A percentile compares a stretch with the other conserved stretches of the same genome.
Conservation (phyloP, 2,113 vertebrate species). For the Zosterops pallidus region DNA sequence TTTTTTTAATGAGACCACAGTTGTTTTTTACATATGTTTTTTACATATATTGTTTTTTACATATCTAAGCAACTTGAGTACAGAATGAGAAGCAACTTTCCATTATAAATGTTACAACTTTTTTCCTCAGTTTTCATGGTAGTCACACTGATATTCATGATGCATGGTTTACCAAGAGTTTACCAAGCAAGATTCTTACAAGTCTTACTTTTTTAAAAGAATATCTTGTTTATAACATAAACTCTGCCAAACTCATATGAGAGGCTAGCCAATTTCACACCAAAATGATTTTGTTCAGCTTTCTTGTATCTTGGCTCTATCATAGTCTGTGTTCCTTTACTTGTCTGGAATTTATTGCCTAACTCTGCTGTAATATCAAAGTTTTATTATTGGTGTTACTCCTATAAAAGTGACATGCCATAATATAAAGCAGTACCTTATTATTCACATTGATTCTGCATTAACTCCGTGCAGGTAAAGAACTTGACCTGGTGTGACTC, state of each 20-base stretch:
- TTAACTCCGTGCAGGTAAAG: slow-evolving; percentile 52
- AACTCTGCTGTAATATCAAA: slow-evolving; percentile 32
- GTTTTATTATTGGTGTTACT: slow-evolving; percentile 44
- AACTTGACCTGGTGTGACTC: slow-evolving; percentile 72
- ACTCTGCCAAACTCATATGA: background rate
- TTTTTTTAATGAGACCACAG: background rate
- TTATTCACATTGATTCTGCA: slow-evolving; percentile 23
- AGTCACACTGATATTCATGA: background rate
- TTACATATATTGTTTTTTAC: background rate
- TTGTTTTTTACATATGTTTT: background rate
- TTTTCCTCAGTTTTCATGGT: background rate
- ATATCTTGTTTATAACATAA: background rate
- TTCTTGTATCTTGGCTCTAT: background rate
- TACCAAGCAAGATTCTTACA: background rate
- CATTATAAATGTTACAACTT: background rate
- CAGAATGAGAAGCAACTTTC: slow-evolving; percentile 13
- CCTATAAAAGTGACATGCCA: background rate
- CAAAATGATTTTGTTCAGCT: background rate
- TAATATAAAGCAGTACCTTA: slow-evolving; percentile 52
- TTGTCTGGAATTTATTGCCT: slow-evolving; percentile 46
- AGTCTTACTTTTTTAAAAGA: background rate
- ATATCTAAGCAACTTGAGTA: background rate
- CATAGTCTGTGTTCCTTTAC: background rate
- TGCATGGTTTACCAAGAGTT: background rate
- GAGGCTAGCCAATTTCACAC: background rate